phyloP scores from a whole-genome alignment of 2,888 invertebrate genomes.

The Camptogramma bilineatum region DNA sequence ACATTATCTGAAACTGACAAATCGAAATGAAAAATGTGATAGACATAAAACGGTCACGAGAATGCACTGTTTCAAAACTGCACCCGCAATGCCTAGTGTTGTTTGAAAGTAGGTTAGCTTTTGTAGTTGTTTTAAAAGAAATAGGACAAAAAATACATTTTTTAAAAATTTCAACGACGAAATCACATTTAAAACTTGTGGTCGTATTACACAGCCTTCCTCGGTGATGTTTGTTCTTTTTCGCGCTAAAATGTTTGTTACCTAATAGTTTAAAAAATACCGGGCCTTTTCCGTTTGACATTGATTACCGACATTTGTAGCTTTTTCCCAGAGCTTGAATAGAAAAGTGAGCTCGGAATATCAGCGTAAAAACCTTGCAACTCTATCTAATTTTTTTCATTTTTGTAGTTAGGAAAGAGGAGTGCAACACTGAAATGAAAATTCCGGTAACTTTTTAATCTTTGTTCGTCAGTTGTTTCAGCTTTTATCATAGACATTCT shows the following conservation, averaged over 20 bases:
- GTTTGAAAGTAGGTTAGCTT: constrained; percentile 13
- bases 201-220: constrained; percentile 13
- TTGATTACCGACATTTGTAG: constrained; percentile 33
- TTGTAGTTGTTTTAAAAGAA: constrained; percentile 12
- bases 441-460: constrained; percentile 27
- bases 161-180: constrained; percentile 14
- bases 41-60: background rate
- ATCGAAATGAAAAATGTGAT: background rate
- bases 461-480: constrained; percentile 33
- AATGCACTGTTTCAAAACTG: background rate
- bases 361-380: constrained; percentile 11
- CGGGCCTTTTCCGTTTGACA: constrained; percentile 35
- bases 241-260: constrained; percentile 29
- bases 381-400: constrained; percentile 14
- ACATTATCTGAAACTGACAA: background rate
- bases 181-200: constrained; percentile 26
- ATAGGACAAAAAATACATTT: constrained; percentile 10
- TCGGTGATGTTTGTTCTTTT: constrained; percentile 20
- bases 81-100: background rate
- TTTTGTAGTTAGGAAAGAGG: constrained; percentile 7
- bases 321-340: constrained; percentile 24
- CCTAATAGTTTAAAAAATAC: constrained; percentile 27
- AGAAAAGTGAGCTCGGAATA: constrained; percentile 25
- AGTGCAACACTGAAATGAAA: constrained; percentile 8
- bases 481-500: constrained; percentile 42